Evolutionary conservation across 2,888 invertebrate species (phyloP).

Genomic region (Agriopis aurantiaria): DNA sequence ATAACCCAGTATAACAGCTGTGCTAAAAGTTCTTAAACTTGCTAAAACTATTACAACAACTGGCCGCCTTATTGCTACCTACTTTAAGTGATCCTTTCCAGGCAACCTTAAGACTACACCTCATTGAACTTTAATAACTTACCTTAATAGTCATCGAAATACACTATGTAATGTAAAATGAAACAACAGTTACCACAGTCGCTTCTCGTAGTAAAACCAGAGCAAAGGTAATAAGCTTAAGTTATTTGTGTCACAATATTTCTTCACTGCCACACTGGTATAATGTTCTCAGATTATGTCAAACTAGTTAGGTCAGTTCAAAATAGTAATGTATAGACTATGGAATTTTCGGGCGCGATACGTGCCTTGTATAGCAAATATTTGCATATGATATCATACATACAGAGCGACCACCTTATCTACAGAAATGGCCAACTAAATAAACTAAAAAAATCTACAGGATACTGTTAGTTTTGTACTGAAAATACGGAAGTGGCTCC

Average conservation of each 20-base stretch:
- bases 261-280: constrained; percentile 11
- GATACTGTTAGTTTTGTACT: neutral
- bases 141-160: constrained; percentile 33
- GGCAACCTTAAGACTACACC: neutral
- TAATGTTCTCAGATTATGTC: constrained; percentile 16
- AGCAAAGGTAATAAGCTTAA: constrained; percentile 30
- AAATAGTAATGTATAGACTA: constrained; percentile 12
- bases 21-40: too few relatives aligned
- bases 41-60: too few relatives aligned
- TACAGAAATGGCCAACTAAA: neutral
- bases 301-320: constrained; percentile 10
- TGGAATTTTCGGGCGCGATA: constrained; percentile 26
- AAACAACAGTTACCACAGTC: neutral
- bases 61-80: too few relatives aligned
- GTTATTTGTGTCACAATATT: constrained; percentile 24
- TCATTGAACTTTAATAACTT: constrained; percentile 3
- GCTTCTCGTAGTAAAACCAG: constrained; percentile 13
- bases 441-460: neutral
- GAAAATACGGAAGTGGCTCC: neutral
- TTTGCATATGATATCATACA: constrained; percentile 40
- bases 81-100: too few relatives aligned
- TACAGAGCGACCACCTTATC: neutral
- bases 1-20: too few relatives aligned
- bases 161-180: constrained; percentile 4
- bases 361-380: constrained; percentile 26